A percentile compares a stretch with the other conserved stretches of the same genome.
phyloP scores from a whole-genome alignment of 1,140 invertebrate species.

The Cotesia chilonis region DNA sequence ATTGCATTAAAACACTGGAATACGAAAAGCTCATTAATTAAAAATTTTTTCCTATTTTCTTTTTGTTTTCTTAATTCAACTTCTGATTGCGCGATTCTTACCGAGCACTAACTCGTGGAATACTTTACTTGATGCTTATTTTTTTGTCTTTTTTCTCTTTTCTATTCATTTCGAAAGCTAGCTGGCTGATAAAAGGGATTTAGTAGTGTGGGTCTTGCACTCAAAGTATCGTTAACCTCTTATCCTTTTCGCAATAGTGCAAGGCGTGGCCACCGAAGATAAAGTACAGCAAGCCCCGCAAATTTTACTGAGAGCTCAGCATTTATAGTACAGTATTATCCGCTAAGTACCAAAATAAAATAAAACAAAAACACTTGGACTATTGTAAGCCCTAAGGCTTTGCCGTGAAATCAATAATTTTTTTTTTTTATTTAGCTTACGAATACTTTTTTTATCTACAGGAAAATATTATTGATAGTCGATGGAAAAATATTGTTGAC shows the following conservation, averaged over 20 bases:
- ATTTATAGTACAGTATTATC: slow-evolving; percentile 8
- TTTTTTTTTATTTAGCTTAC: too few species aligned
- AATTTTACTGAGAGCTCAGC: slow-evolving; percentile 17
- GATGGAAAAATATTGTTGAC: too few species aligned
- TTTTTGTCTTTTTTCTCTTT: slow-evolving; percentile 20
- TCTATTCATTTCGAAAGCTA: slow-evolving; percentile 14
- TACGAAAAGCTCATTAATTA: background rate
- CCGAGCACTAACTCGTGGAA: slow-evolving; percentile 15
- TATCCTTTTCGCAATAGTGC: slow-evolving; percentile 23
- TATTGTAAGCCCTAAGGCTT: too few species aligned
- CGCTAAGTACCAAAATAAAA: slow-evolving; percentile 18
- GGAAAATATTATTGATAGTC: too few species aligned
- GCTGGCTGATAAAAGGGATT: slow-evolving; percentile 38
- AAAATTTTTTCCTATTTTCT: slow-evolving; percentile 12
- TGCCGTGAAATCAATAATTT: too few species aligned
- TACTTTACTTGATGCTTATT: background rate
- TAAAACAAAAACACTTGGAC: background rate
- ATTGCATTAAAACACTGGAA: background rate
- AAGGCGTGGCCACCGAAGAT: slow-evolving; percentile 30
- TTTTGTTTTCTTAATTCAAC: slow-evolving; percentile 19
- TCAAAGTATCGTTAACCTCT: slow-evolving; percentile 40
- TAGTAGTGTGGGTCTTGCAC: slow-evolving; percentile 32
- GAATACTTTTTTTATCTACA: too few species aligned
- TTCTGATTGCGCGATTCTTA: slow-evolving; percentile 30
- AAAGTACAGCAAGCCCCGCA: slow-evolving; percentile 31